phyloP scores from a whole-genome alignment of 1,140 invertebrate species.

The Gryon sp. region DNA sequence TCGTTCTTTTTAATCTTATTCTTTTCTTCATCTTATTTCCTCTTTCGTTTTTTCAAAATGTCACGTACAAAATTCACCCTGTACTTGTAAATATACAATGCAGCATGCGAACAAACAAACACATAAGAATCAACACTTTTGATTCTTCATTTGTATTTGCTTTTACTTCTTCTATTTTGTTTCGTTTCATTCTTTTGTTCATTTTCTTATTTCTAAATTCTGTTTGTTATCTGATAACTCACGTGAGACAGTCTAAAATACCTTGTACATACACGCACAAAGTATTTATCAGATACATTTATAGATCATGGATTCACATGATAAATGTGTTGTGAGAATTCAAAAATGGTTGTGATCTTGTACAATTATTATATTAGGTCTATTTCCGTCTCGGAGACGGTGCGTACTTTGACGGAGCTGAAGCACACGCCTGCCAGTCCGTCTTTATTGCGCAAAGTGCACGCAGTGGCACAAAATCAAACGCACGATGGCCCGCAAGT shows the following conservation, averaged over 20 bases:
- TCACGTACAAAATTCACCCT: slow-evolving; percentile 8
- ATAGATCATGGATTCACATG: too few relatives aligned
- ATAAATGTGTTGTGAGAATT: too few relatives aligned
- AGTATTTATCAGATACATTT: too few relatives aligned
- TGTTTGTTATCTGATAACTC: too few relatives aligned
- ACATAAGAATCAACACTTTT: neutral
- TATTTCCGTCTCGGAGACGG: slow-evolving; percentile 88
- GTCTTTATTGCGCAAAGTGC: slow-evolving; percentile 83
- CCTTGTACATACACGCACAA: too few relatives aligned
- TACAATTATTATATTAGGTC: slow-evolving; percentile 68
- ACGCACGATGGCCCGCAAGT: slow-evolving; percentile 46
- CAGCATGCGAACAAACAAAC: slow-evolving; percentile 19
- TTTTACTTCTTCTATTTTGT: neutral
- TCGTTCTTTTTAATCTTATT: neutral
- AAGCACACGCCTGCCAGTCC: slow-evolving; percentile 93
- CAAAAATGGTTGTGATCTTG: slow-evolving; percentile 40
- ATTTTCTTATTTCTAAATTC: neutral
- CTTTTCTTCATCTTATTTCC: neutral
- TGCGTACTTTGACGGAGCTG: slow-evolving; percentile 90
- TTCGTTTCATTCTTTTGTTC: neutral
- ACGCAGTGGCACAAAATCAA: slow-evolving; percentile 64
- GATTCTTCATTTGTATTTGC: too few relatives aligned
- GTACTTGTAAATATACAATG: slow-evolving; percentile 5
- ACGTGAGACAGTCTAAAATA: too few relatives aligned
- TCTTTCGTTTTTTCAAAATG: neutral